These are phyloP conservation scores for Micropoecilia bifurca DNA, from an alignment of 2,797 vertebrate genomes.

Conservation along the genomic window DNA sequence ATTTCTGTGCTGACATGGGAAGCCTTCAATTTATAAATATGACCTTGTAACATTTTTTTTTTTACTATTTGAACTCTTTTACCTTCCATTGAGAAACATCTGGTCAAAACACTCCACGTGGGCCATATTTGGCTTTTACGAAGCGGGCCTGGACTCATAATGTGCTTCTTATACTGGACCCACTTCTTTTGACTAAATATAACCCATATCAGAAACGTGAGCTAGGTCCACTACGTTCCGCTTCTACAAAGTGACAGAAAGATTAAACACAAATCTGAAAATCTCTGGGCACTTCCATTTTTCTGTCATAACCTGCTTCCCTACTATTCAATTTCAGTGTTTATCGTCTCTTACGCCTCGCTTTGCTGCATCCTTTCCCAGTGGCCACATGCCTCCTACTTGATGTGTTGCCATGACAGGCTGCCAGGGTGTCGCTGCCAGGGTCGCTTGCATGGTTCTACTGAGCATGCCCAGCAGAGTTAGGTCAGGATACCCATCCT, in stretches of 20 bases:
- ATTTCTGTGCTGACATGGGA: constrained; percentile 17
- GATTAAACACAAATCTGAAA: neutral
- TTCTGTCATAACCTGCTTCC: accelerated
- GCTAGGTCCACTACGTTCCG: neutral
- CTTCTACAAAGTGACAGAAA: neutral
- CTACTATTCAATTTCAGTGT: neutral
- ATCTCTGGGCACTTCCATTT: neutral
- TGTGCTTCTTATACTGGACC: neutral
- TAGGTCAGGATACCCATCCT: constrained; percentile 56
- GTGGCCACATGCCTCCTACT: constrained; percentile 49
- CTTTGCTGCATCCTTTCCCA: constrained; percentile 10
- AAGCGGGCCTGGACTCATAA: neutral
- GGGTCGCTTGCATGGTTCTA: constrained; percentile 40
- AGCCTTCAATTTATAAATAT: neutral
- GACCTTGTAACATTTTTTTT: neutral
- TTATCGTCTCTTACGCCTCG: neutral
- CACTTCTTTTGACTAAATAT: neutral
- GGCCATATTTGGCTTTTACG: neutral
- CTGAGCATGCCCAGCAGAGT: constrained; percentile 61
- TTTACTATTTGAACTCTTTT: neutral
- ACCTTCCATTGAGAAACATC: constrained; percentile 5
- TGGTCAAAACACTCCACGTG: neutral
- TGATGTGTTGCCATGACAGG: constrained; percentile 70
- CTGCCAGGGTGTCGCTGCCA: constrained; percentile 56
- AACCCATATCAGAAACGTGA: neutral